Conservation (phyloP, 2,797 vertebrate species). For the Bovichtus diacanthus region DNA sequence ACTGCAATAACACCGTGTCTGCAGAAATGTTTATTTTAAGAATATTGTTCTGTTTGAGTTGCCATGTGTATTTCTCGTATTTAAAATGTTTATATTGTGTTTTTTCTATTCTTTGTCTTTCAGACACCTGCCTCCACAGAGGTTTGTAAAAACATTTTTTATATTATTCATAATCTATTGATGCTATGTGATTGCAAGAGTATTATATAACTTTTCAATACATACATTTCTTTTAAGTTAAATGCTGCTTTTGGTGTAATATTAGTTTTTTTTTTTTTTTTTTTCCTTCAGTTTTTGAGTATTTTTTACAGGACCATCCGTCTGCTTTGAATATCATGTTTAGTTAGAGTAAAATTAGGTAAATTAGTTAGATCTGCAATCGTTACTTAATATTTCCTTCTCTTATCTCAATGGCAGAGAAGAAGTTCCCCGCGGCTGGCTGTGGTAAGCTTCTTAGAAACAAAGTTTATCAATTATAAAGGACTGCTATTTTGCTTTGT, state of each 20-base stretch:
- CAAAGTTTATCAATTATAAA: neutral
- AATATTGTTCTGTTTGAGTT: neutral
- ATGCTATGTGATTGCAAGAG: neutral
- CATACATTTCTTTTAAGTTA: neutral
- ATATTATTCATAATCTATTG: neutral
- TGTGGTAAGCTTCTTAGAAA: conserved; percentile 42
- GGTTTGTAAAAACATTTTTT: conserved; percentile 56
- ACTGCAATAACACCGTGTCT: neutral
- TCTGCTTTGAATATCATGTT: neutral
- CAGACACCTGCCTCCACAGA: conserved; percentile 26
- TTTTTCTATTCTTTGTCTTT: conserved; percentile 13
- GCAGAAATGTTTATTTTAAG: fast-evolving
- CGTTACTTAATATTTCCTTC: neutral
- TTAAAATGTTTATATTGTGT: neutral
- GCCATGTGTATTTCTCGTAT: neutral
- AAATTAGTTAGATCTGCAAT: neutral
- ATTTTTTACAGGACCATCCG: neutral
- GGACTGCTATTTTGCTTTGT: neutral
- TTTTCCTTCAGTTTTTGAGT: neutral
- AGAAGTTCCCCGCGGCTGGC: conserved; percentile 54
- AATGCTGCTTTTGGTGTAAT: neutral
- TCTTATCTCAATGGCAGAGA: conserved; percentile 31
- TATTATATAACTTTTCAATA: neutral
- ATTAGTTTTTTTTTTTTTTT: neutral
- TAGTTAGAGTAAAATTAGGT: neutral